Evolutionary conservation across 2,113 vertebrate species (phyloP), one percentile per base, ranked within the genome.

Genomic region (Burhinus oedicnemus): DNA sequence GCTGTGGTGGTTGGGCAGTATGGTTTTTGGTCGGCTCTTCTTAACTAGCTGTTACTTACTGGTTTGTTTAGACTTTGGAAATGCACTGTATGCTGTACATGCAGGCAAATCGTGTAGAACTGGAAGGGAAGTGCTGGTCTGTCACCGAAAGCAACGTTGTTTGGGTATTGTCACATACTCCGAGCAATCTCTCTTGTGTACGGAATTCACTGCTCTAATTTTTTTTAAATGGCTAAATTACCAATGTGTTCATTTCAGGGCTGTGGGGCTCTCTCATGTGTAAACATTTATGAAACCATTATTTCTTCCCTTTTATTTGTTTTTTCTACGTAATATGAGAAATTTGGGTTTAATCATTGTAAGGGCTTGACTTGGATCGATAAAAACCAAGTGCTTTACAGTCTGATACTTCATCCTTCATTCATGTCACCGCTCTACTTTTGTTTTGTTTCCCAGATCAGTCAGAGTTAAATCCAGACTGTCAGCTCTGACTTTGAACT

Each of bases 381-480:
- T 87, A 87, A 92, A 95, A 95, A 6, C 30, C 49, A 38, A 89
- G 38, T 6, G 12, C 38, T 90, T 77, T 70, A 36, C 25, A 62
- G 44, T 29, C 80, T 84, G 80, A 79, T 44, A 58, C 69, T 87
- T 84, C 79, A 79, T 92, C 79, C 85, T 89, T 96, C 89, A 75
- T 84, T 94, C 72, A 32, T 6, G 65, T 64, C 90, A 75, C 86
- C 70, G 25, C 64, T 89, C 58, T 27, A 4, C 62, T 96, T 87
- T 66, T 66, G 34, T 57, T 94, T 82, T 72, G n/a, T 65, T 96
- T 93, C 86, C 77, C 60, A 81, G 80, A 95, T 92, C 90, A 84
- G 81, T 85, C 77, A 92, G 79, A 94, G 89, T 93, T 92, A 89
- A 92, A 76, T 76, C 65, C 61, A 79, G 83, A 61, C 89, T 92